A percentile compares a stretch with the other conserved stretches of the same genome.
phyloP scores from a whole-genome alignment of 2,888 invertebrate species.

The Platypus cylindrus region DNA sequence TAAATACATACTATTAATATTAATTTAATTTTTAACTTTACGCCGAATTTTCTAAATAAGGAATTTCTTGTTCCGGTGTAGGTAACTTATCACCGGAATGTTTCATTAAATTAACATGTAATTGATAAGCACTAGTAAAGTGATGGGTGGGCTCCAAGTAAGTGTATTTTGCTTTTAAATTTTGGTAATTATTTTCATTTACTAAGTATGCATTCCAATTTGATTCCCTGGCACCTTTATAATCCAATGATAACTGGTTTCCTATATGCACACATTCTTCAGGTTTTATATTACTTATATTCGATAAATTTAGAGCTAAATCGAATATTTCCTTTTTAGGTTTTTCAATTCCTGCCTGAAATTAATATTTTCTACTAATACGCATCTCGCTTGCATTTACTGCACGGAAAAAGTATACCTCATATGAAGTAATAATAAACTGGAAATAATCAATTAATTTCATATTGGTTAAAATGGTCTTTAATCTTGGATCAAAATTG shows the following conservation, averaged over 20 bases:
- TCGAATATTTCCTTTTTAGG: conserved; percentile 63
- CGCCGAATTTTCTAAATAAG: too few species aligned
- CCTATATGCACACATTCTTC: conserved; percentile 71
- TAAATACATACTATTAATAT: too few species aligned
- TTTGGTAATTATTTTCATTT: conserved; percentile 30
- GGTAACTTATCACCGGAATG: conserved; percentile 19
- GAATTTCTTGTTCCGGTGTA: conserved; percentile 13
- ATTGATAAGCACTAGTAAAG: conserved; percentile 39
- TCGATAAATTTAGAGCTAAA: conserved; percentile 42
- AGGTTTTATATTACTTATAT: conserved; percentile 36
- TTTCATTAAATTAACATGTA: conserved; percentile 34
- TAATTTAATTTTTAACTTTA: too few species aligned
- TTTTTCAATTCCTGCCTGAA: conserved; percentile 48
- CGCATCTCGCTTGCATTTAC: background rate
- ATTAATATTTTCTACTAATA: background rate
- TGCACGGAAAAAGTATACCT: too few species aligned
- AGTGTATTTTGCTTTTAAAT: conserved; percentile 34
- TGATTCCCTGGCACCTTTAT: conserved; percentile 56
- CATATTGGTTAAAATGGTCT: conserved; percentile 51
- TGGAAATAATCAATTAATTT: conserved; percentile 59
- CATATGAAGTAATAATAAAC: conserved; percentile 71
- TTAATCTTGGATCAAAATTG: conserved; percentile 76
- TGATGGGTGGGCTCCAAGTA: conserved; percentile 33
- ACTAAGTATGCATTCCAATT: conserved; percentile 61
- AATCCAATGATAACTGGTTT: conserved; percentile 64